phyloP scores from a whole-genome alignment of 2,797 vertebrate species.

The Oryzias sinensis region DNA sequence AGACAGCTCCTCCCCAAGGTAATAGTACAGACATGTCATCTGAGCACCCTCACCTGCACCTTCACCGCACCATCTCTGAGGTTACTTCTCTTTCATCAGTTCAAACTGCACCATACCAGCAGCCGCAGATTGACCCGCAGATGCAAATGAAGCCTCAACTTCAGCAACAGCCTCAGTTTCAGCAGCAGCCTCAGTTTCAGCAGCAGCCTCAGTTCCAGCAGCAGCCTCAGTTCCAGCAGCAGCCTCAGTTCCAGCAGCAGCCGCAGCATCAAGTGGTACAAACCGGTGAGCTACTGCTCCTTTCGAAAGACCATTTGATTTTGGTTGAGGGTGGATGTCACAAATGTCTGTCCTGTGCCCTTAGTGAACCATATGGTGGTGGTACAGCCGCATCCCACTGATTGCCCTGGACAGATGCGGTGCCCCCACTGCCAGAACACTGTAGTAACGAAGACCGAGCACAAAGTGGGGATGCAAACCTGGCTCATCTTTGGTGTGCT shows the following conservation, averaged over 20 bases:
- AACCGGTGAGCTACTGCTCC: conserved; percentile 17
- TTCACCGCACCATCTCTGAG: not conserved
- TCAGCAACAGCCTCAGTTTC: too few species aligned
- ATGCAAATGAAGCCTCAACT: too few species aligned
- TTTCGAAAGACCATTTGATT: too few species aligned
- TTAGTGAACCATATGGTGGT: conserved; percentile 40
- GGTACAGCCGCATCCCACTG: conserved; percentile 11
- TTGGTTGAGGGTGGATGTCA: not conserved
- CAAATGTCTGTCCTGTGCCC: not conserved
- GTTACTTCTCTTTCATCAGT: too few species aligned
- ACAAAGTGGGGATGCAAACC: conserved; percentile 61
- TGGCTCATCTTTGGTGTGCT: conserved; percentile 61
- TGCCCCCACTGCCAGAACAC: conserved; percentile 74
- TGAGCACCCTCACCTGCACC: not conserved
- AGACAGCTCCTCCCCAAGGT: conserved; percentile 7
- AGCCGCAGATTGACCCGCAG: too few species aligned
- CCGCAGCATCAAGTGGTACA: rapidly evolving
- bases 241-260: too few species aligned
- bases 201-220: too few species aligned
- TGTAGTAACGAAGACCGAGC: conserved; percentile 59
- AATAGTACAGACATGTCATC: conserved; percentile 4
- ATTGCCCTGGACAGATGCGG: conserved; percentile 58
- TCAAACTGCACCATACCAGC: not conserved
- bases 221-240: too few species aligned
- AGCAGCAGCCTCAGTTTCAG: too few species aligned